Evolutionary conservation across 2,888 invertebrate species (phyloP).

Genomic region (Lithophane ornitopus): DNA sequence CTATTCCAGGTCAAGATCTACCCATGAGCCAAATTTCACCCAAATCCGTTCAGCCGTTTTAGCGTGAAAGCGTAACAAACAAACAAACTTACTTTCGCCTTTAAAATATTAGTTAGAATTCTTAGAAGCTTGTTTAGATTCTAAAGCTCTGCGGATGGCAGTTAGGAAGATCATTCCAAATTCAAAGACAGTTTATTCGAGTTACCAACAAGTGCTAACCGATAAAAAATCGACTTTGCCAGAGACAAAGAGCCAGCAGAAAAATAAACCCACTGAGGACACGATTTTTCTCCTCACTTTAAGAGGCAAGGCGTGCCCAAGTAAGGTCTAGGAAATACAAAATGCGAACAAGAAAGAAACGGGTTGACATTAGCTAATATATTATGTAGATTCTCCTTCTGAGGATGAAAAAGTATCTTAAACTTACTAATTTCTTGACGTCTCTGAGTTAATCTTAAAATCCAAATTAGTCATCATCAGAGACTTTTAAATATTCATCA

Average conservation of each 20-base stretch:
- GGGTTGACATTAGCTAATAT: slow-evolving; percentile 2
- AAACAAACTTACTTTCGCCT: no score
- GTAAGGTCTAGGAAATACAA: slow-evolving; percentile 47
- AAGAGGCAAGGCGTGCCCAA: slow-evolving; percentile 73
- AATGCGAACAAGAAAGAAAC: slow-evolving; percentile 15
- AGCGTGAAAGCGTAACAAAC: no score
- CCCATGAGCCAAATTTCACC: no score
- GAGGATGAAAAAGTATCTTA: neutral
- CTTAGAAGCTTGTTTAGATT: neutral
- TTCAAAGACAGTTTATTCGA: neutral
- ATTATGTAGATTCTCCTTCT: neutral
- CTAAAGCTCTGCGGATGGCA: neutral
- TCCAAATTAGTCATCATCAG: neutral
- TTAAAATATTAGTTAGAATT: no score
- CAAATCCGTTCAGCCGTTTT: no score
- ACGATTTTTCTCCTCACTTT: slow-evolving; percentile 41
- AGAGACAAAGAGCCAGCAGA: slow-evolving; percentile 1
- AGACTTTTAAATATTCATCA: neutral
- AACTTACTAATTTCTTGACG: neutral
- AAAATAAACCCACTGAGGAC: slow-evolving; percentile 22
- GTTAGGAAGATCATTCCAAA: neutral
- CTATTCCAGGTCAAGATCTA: no score
- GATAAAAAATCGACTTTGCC: neutral
- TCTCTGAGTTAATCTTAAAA: neutral
- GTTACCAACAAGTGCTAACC: neutral